These are phyloP conservation scores for Drosophila willistoni DNA, from an alignment of 1,140 invertebrate genomes.

Conservation along the genomic window DNA sequence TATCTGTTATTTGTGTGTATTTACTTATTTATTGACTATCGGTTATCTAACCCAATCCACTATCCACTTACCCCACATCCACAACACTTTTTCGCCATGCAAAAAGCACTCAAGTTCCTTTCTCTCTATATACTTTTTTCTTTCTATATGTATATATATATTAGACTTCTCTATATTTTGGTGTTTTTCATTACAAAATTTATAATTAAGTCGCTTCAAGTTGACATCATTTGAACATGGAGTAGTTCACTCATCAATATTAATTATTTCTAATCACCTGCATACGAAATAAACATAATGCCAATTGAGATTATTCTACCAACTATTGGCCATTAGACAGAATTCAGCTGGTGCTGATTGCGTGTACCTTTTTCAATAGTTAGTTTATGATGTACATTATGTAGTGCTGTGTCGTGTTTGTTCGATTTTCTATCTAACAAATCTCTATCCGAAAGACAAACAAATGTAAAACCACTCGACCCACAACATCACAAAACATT, in stretches of 20 bases:
- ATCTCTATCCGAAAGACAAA: neutral
- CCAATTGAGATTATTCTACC: neutral
- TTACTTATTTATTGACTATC: conserved; percentile 66
- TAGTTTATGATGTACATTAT: neutral
- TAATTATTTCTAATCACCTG: neutral
- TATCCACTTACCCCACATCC: conserved; percentile 19
- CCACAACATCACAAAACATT: neutral
- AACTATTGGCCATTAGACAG: too few species aligned
- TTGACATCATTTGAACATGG: neutral
- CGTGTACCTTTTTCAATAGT: too few species aligned
- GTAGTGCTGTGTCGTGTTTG: neutral
- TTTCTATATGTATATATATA: neutral
- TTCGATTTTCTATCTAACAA: neutral
- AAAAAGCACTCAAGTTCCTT: neutral
- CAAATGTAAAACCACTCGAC: neutral
- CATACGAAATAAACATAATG: neutral
- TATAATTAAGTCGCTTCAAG: neutral
- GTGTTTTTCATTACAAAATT: neutral
- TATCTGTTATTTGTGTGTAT: conserved; percentile 52
- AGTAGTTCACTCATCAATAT: neutral
- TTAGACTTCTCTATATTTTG: neutral
- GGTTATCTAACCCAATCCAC: conserved; percentile 40
- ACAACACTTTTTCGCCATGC: neutral
- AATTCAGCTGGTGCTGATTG: too few species aligned
- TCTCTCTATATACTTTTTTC: neutral